These are phyloP conservation scores for Toxonevra muliebris DNA, from an alignment of 2,888 invertebrate genomes.

Conservation along the genomic window DNA sequence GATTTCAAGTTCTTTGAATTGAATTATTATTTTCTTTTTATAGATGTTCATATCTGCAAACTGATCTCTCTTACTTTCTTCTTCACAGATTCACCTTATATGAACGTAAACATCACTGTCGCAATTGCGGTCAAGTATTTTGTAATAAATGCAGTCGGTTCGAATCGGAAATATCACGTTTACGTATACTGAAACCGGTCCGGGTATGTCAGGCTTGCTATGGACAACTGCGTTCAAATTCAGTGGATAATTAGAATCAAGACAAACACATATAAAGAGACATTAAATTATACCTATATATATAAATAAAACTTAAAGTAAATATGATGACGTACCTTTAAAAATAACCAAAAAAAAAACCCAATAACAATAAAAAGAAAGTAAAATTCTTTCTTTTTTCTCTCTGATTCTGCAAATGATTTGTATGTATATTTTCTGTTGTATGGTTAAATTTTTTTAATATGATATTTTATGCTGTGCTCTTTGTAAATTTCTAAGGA, in stretches of 20 bases:
- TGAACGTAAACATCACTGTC: slow-evolving; percentile 95
- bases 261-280: background rate
- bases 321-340: background rate
- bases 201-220: slow-evolving; percentile 95
- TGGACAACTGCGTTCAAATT: slow-evolving; percentile 67
- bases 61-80: background rate
- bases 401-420: too few relatives aligned
- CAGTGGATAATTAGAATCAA: slow-evolving; percentile 54
- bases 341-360: slow-evolving; percentile 8
- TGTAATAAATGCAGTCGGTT: slow-evolving; percentile 97
- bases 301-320: background rate
- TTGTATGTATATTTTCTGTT: too few relatives aligned
- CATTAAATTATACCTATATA: background rate
- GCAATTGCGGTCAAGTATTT: slow-evolving; percentile 97
- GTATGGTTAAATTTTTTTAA: too few relatives aligned
- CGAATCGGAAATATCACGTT: slow-evolving; percentile 93
- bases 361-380: background rate
- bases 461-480: too few relatives aligned
- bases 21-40: background rate
- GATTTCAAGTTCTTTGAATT: background rate
- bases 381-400: background rate
- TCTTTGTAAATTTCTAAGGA: too few relatives aligned
- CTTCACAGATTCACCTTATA: slow-evolving; percentile 82
- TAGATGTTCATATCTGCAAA: background rate
- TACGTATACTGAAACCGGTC: slow-evolving; percentile 93